These are phyloP conservation scores for Discoglossus pictus DNA, from an alignment of 2,797 vertebrate genomes.

Conservation along the genomic window DNA sequence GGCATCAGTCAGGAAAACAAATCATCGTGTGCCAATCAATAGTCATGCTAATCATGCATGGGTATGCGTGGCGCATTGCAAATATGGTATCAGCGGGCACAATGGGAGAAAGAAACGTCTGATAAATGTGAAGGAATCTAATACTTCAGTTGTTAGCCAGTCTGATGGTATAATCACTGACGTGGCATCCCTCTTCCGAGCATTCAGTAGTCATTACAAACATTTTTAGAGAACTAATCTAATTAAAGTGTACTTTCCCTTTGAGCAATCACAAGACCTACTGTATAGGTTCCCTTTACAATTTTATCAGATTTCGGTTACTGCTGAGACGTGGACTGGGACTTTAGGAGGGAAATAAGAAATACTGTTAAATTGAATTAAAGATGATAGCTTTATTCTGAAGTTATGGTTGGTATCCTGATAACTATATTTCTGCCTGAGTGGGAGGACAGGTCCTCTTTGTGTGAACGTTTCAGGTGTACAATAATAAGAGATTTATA, in stretches of 20 bases:
- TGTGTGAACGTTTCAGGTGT: no score
- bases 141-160: conserved; percentile 58
- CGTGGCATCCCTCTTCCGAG: conserved; percentile 45
- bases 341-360: conserved; percentile 10
- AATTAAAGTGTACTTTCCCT: conserved; percentile 55
- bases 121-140: conserved; percentile 42
- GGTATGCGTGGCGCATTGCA: conserved; percentile 52
- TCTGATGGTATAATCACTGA: conserved; percentile 59
- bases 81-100: conserved; percentile 53
- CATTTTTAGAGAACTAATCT: conserved; percentile 55
- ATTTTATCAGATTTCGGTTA: not conserved
- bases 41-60: conserved; percentile 59
- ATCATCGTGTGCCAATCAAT: conserved; percentile 72
- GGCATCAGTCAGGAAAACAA: conserved; percentile 76
- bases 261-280: not conserved
- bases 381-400: no score
- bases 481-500: no score
- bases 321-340: not conserved
- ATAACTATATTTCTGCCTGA: no score
- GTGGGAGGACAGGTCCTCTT: no score
- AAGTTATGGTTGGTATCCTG: no score
- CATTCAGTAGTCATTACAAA: conserved; percentile 56
- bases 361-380: not conserved
- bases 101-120: conserved; percentile 17
- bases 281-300: not conserved